Evolutionary conservation across 2,888 invertebrate species (phyloP).

Genomic region (Folsomia candida): DNA sequence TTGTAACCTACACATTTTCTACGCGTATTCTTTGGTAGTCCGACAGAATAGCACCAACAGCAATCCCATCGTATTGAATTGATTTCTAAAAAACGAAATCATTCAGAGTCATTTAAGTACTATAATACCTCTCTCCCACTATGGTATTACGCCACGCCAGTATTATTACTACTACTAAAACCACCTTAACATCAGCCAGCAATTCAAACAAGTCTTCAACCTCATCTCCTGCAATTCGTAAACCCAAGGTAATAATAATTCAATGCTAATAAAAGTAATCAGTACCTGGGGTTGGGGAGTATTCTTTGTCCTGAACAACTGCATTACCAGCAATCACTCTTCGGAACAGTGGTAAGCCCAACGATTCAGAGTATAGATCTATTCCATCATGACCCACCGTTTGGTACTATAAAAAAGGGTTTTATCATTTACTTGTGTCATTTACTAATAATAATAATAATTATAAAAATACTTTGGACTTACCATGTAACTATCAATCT

Average conservation of each 20-base stretch:
- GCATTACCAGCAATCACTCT: slow-evolving; percentile 80
- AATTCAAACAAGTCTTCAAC: slow-evolving; percentile 93
- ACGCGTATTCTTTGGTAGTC: slow-evolving; percentile 97
- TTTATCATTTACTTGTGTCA: no score
- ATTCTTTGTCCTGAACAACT: slow-evolving; percentile 72
- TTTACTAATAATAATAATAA: no score
- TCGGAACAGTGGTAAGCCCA: slow-evolving; percentile 86
- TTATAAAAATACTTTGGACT: no score
- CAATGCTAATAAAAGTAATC: no score
- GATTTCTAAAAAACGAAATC: slow-evolving; percentile 59
- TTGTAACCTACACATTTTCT: slow-evolving; percentile 87
- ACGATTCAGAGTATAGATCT: slow-evolving; percentile 85
- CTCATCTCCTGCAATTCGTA: slow-evolving; percentile 71
- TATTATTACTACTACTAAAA: no score
- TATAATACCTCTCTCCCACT: neutral
- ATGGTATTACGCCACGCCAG: no score
- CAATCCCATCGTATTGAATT: slow-evolving; percentile 82
- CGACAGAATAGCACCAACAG: slow-evolving; percentile 95
- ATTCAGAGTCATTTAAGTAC: neutral
- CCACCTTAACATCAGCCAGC: slow-evolving; percentile 73
- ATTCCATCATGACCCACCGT: slow-evolving; percentile 96
- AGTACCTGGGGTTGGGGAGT: slow-evolving; percentile 64
- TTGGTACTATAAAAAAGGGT: no score
- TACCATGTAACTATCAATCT: slow-evolving; percentile 97
- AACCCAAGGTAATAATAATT: neutral